Evolutionary conservation across 2,797 vertebrate genomes (phyloP), one percentile per base, ranked within the genome.

Genomic region (Sebastes nivosus): DNA sequence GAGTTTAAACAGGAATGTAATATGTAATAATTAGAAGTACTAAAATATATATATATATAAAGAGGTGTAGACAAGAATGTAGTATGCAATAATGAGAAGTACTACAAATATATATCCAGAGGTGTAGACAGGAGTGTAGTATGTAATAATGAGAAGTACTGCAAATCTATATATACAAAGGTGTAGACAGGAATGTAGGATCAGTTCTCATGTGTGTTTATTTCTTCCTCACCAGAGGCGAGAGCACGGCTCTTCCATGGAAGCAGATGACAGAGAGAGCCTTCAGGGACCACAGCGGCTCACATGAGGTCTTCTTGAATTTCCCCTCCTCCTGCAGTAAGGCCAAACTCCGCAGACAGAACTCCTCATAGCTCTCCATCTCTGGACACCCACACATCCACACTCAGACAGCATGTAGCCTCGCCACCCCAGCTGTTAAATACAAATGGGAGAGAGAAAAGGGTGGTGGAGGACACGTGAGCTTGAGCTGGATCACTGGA

Each of bases 291-390:
- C 80, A 89, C 46, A 70, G 27, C 3, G 92, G 54, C 4, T 89
- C 88, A 42, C 90, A 79, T 36, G 81, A 79, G 64, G 82, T 86
- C 64, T 88, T 59, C 42, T 91, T 61, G 66, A 71, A 74, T 83
- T 68, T 73, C 32, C 86, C 77, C 75, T 95, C 91, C 75, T 93
- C 92, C 87, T 96, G 96, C 84, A 98, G 94, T 80, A 89, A 79
- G 73, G 93, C 90, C 88, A 97, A 87, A 84, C 94, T 96, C 76
- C 90, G 95, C 85, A 94, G 92, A 82, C 94, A 97, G 91, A 99
- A 99, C 67, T 95, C 88, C 79, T 98, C 97, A 66, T 98, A 99
- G 86, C 96, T 96, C 84, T 98, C 97, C 98, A 99, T 99, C 88
- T 94, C 95, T 85, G 88, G 81, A 80, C 79, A 55, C 64, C 77